Evolutionary conservation across 1,140 invertebrate species (phyloP), one percentile per base, ranked within the genome.

Genomic region (Drosophila sp.): DNA sequence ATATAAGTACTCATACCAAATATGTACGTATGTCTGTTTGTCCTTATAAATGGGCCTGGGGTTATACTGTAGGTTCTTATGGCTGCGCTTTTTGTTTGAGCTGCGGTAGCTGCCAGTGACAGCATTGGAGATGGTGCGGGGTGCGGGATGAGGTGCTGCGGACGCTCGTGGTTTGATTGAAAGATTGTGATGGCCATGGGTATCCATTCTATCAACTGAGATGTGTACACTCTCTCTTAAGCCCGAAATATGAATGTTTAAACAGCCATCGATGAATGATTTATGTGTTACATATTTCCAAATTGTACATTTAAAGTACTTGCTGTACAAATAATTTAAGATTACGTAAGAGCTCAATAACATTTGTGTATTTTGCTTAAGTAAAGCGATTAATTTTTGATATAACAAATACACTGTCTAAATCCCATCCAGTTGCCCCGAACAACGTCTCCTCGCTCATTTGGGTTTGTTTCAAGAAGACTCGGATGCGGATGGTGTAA

Each of bases 81-180:
- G n/a, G 41, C 63, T 82, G 75, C 78, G 82, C 82, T 82, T 89
- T 89, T 87, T 87, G 82, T 89, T 82, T 87, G 82, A 77, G 51
- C 74, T 75, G 82, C 66, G 81, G 77, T 73, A 38, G 27, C 43
- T 38, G 41, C 34, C 45, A 53, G 58, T 48, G 36, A 25, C 46
- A 41, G 45, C 57, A 58, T 11, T 59, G 29, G 34, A 11, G 18
- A 6, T 6, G 6, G 2, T 36, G 29, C 25, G n/a, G 41, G 41
- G 43, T 51, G 50, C 1, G 53, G 62, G 67, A 36, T 69, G 74
- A 16, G 29, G 43, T 36, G 48, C 45, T 73, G 72, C 32, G 62
- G 32, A 45, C 65, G 69, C 64, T 72, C 13, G 77, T 65, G 81
- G 77, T 75, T 67, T 86, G 81, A 86, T 87, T 86, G 81, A 86